phyloP scores from a whole-genome alignment of 2,797 vertebrate genomes.

The Eulemur albifrons region DNA sequence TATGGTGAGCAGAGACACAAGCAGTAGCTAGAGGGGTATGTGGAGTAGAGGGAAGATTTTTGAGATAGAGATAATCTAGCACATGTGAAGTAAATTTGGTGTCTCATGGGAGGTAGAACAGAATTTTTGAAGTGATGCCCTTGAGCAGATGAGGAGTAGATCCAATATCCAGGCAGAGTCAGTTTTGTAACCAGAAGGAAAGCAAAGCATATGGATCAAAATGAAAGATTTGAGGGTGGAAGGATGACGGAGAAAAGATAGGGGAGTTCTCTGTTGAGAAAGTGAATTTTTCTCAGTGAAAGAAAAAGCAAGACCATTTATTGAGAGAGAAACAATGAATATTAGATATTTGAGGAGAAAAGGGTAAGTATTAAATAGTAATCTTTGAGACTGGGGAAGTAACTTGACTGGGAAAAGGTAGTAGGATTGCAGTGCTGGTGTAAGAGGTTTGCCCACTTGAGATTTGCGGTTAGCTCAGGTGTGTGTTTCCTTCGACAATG shows the following conservation, averaged over 20 bases:
- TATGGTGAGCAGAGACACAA: background rate
- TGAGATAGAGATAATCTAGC: background rate
- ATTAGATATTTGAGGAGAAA: background rate
- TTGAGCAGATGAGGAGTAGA: background rate
- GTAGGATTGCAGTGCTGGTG: background rate
- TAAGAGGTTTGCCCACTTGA: background rate
- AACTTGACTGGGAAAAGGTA: background rate
- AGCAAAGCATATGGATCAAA: background rate
- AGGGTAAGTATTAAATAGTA: background rate
- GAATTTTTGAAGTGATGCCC: background rate
- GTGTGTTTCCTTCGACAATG: background rate
- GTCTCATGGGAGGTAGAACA: background rate
- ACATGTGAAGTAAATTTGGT: background rate
- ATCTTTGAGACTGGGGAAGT: background rate
- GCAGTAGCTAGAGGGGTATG: background rate
- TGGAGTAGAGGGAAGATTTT: background rate
- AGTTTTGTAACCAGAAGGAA: background rate
- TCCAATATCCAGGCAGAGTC: background rate
- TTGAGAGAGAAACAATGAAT: background rate
- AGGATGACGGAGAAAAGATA: background rate
- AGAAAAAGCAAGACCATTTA: background rate
- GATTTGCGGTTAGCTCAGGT: background rate
- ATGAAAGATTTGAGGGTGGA: background rate
- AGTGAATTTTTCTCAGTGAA: background rate
- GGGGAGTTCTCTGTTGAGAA: background rate